Evolutionary conservation across 2,113 vertebrate genomes (phyloP), one percentile per base, ranked within the genome.

Genomic region (Rhabdornis inornatus): DNA sequence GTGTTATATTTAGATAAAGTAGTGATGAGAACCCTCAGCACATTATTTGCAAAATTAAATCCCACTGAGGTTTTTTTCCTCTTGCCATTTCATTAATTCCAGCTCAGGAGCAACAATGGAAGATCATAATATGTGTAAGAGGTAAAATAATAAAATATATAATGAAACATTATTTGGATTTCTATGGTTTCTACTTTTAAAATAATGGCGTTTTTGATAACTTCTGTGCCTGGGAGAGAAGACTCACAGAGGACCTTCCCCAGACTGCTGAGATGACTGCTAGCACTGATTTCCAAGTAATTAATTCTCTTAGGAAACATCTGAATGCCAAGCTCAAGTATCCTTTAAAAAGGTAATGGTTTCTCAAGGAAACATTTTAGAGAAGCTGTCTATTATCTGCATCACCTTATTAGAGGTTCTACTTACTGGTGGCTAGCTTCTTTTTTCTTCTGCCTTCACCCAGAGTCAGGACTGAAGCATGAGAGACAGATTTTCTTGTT

Each of bases 11-110:
- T 95, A 94, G 92, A 94, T 83, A 91, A 94, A 93, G 77, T 39
- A 94, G 87, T 27, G 74, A 94, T 60, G 83, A 95, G 89, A 96
- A 71, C 57, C 42, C 69, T 92, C 83, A 64, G 61, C 61, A 68
- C 69, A 78, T 87, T 87, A 90, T 82, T 87, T 25, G 61, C 55
- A 64, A 87, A 84, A 96, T 89, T 87, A 95, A 95, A 94, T 93
- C 89, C 81, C 57, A 60, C 74, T 50, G 77, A 87, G 64, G 25
- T 15, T 66, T 86, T 57, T 79, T 70, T 60, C 50, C 69, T 65
- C 65, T 69, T 84, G 89, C 81, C 57, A 89, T 92, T 87, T 92
- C 91, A 89, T 95, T 92, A 94, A 75, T 92, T 87, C 49, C 44
- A 19, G 19, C 56, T 91, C 68, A 75, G 61, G 40, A 84, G 49